phyloP scores from a whole-genome alignment of 1,140 invertebrate genomes.

The Sweltsa coloradensis region DNA sequence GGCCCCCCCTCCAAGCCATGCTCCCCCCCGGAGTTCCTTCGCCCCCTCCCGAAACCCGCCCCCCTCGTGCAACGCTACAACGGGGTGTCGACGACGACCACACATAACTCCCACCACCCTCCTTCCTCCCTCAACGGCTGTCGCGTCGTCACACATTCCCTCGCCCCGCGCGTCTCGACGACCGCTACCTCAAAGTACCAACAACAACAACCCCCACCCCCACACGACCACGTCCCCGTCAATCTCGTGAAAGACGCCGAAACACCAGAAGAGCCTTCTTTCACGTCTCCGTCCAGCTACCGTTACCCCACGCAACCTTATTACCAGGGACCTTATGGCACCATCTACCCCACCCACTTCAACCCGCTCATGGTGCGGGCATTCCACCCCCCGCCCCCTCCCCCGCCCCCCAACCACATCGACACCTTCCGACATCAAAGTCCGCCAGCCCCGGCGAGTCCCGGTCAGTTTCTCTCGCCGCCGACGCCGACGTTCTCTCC shows the following conservation, averaged over 20 bases:
- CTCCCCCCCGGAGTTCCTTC: conserved; percentile 10
- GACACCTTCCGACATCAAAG: not conserved
- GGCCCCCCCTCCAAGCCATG: not conserved
- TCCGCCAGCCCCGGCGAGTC: not conserved
- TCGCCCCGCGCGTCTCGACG: conserved; percentile 2
- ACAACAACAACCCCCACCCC: not conserved
- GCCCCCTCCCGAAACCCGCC: conserved; percentile 11
- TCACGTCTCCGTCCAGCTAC: not conserved
- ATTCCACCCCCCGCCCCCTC: not conserved
- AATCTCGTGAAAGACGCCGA: not conserved
- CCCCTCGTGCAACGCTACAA: not conserved
- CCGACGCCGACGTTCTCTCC: not conserved
- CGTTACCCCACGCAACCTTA: not conserved
- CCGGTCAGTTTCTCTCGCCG: not conserved
- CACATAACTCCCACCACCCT: no score
- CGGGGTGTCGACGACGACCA: not conserved
- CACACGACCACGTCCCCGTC: not conserved
- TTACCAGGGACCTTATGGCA: not conserved
- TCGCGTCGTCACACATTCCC: not conserved
- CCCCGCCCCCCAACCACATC: conserved; percentile 2
- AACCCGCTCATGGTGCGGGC: not conserved
- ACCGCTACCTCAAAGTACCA: not conserved
- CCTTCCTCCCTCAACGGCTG: conserved; percentile 3
- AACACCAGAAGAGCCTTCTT: not conserved
- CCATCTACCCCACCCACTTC: conserved; percentile 6